Evolutionary conservation across 2,797 vertebrate species (phyloP), one percentile per base, ranked within the genome.

Genomic region (Gymnothorax javanicus): DNA sequence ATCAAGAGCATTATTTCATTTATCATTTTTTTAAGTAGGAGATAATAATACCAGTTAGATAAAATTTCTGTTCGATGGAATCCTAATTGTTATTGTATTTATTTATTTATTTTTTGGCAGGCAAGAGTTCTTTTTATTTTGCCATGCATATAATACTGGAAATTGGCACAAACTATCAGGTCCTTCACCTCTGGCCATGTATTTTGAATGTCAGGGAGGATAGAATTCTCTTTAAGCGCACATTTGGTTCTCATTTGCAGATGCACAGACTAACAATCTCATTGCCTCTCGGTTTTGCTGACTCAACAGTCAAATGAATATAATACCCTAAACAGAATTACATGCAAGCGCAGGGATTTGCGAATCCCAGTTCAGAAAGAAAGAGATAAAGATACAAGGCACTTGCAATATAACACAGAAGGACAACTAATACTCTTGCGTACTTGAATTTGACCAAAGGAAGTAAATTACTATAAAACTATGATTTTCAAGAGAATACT

Each of bases 171-270:
- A 67, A 17, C 71, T 50, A 50, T 33, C 73, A 17, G 15, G 43
- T 13, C 20, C 17, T 33, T 6, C 20, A 50, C 43, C 15, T 77
- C 33, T 50, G 73, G 43, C 73, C 43, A 77, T 77, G 73, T 50
- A 73, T 77, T 43, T 77, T 6, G 15, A 43, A 77, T 67, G 64
- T 67, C 64, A 17, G 33, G 43, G 33, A 77, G 20, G 50, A n/a
- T n/a, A 67, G 11, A 77, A 43, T 77, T 77, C 73, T 4, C 71
- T 75, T 15, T 17, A 75, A 50, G 27, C 33, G 50, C 33, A 43
- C 73, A 50, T 77, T 77, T 77, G 33, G 73, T 43, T 77, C 33
- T 77, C 73, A 77, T 77, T 77, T 73, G 3, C 69, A 73, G 43
- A 43, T 73, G 43, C 43, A 27, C 43, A 73, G 27, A 12, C 27